phyloP scores from a whole-genome alignment of 2,888 invertebrate genomes.

The Lasioglossum malachurum region DNA sequence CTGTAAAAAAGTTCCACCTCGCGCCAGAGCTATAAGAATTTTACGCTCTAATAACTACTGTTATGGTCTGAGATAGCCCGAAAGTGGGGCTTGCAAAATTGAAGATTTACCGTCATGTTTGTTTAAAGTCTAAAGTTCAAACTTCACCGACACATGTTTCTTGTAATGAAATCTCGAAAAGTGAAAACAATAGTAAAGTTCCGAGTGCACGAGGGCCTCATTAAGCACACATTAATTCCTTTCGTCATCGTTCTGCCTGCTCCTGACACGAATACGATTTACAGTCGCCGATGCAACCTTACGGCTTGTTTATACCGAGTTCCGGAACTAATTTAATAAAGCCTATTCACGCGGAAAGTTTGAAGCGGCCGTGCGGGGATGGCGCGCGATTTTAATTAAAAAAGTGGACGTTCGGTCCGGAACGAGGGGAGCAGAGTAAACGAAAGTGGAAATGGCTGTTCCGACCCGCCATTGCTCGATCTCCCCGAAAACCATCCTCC shows the following conservation, averaged over 20 bases:
- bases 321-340: slow-evolving; percentile 63
- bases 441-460: slow-evolving; percentile 26
- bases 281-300: slow-evolving; percentile 34
- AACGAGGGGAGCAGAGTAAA: slow-evolving; percentile 14
- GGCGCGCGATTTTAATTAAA: slow-evolving; percentile 75
- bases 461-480: neutral
- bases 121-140: neutral
- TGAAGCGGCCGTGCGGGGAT: slow-evolving; percentile 8
- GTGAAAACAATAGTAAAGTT: neutral
- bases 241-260: neutral
- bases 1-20: neutral
- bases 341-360: slow-evolving; percentile 57
- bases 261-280: slow-evolving; percentile 28
- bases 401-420: slow-evolving; percentile 62
- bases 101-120: neutral
- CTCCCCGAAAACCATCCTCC: neutral
- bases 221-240: neutral
- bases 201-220: neutral
- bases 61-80: neutral
- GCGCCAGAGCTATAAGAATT: neutral
- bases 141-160: neutral
- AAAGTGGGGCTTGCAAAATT: neutral
- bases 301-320: slow-evolving; percentile 47
- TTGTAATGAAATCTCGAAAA: neutral
- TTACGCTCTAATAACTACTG: neutral